These are phyloP conservation scores for Coelopa pilipes DNA, from an alignment of 2,888 invertebrate species.

Conservation along the genomic window DNA sequence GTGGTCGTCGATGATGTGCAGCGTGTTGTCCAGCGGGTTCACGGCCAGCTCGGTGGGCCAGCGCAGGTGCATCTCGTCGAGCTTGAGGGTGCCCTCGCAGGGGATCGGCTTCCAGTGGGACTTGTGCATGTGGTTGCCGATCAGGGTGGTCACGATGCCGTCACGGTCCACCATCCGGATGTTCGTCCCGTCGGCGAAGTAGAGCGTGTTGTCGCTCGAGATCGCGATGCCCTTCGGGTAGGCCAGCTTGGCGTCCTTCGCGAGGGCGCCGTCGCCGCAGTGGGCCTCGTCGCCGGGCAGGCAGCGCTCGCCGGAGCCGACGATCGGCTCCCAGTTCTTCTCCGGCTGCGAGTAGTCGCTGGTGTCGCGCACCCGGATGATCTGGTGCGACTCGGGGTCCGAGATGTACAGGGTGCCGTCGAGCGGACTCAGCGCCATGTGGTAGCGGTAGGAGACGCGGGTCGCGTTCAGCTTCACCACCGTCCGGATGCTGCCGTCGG, in stretches of 20 bases:
- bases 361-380: slow-evolving; percentile 85
- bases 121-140: slow-evolving; percentile 92
- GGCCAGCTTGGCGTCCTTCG: slow-evolving; percentile 91
- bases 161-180: slow-evolving; percentile 92
- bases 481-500: slow-evolving; percentile 77
- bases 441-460: slow-evolving; percentile 94
- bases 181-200: slow-evolving; percentile 96
- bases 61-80: slow-evolving; percentile 92
- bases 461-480: slow-evolving; percentile 78
- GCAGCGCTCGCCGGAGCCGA: slow-evolving; percentile 94
- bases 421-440: slow-evolving; percentile 93
- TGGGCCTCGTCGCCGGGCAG: slow-evolving; percentile 92
- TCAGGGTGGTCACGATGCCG: slow-evolving; percentile 90
- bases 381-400: slow-evolving; percentile 95
- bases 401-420: slow-evolving; percentile 95
- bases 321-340: slow-evolving; percentile 93
- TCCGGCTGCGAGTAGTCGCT: slow-evolving; percentile 87
- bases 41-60: slow-evolving; percentile 97
- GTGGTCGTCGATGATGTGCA: slow-evolving; percentile 96
- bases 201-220: slow-evolving; percentile 89
- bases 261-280: slow-evolving; percentile 95
- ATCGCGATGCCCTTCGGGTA: slow-evolving; percentile 98
- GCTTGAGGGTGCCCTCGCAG: slow-evolving; percentile 88
- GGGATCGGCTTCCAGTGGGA: slow-evolving; percentile 94
- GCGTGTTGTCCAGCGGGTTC: slow-evolving; percentile 91